Conservation (phyloP, 2,888 invertebrate genomes). For the Osmoderma eremita region DNA sequence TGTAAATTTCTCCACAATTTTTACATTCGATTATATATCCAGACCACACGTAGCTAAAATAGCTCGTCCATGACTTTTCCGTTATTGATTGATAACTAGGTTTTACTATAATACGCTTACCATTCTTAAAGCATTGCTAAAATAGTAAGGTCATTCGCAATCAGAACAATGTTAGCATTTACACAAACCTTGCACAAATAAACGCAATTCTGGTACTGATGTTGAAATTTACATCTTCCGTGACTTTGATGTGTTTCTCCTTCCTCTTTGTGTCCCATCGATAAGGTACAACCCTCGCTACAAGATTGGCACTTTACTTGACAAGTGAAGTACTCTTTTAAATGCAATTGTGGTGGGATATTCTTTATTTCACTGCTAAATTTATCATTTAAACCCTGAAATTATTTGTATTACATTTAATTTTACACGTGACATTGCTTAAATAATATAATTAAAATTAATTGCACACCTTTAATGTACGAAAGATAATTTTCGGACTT, state of each 20-base stretch:
- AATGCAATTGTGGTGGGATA: constrained; percentile 72
- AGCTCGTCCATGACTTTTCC: constrained; percentile 71
- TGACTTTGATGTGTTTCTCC: constrained; percentile 68
- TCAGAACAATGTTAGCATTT: background rate
- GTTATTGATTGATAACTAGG: constrained; percentile 64
- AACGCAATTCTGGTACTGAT: constrained; percentile 77
- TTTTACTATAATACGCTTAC: constrained; percentile 69
- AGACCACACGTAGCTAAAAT: constrained; percentile 81
- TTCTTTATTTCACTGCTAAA: constrained; percentile 76
- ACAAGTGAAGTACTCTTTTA: constrained; percentile 84
- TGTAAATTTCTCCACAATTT: constrained; percentile 76
- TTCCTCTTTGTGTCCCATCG: constrained; percentile 75
- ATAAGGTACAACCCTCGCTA: constrained; percentile 70
- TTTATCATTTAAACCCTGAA: constrained; percentile 75
- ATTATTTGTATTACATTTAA: constrained; percentile 41
- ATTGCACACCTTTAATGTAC: constrained; percentile 70
- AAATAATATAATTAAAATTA: background rate
- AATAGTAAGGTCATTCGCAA: constrained; percentile 34
- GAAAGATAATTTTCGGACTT: constrained; percentile 73
- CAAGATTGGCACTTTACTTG: constrained; percentile 77
- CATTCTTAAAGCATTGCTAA: constrained; percentile 60
- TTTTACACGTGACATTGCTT: background rate
- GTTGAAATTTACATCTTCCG: constrained; percentile 72
- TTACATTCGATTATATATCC: constrained; percentile 82
- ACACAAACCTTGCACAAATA: constrained; percentile 69